Evolutionary conservation across 2,113 vertebrate species (phyloP), one percentile per base, ranked within the genome.

Genomic region (Chaenocephalus aceratus): DNA sequence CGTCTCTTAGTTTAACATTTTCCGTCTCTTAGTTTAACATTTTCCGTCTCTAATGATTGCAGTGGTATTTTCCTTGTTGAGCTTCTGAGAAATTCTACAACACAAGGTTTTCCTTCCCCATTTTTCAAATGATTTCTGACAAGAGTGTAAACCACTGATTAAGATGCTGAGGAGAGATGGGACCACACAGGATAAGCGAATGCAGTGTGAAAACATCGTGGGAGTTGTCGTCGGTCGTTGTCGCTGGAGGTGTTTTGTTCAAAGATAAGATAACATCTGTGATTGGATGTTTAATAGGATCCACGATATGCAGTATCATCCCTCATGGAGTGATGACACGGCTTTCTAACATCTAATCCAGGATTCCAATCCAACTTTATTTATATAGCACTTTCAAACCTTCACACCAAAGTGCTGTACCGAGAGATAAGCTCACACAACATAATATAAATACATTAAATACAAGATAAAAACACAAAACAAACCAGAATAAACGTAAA

Each of bases 251-350:
- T 44, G 59, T 45, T 61, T 61, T 52, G n/a, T 41, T 62, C 59
- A 63, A 74, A 53, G 51, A 45, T 18, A 72, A 49, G 26, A 21
- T 14, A 63, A 74, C 59, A 74, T 64, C 72, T 30, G 41, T 56
- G 61, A 48, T 21, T 54, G 15, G 21, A 56, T 14, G 21, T 64
- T 63, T 12, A 2, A 53, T 44, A 16, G 26, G 48, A 1, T 52
- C 58, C 12, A 10, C 44, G 49, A 56, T 45, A 10, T 26, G 21
- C 41, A 12, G 36, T 41, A 8, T 41, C 36, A 41, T 41, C 72
- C 46, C 51, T 45, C 36, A 48, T 2, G n/a, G 36, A 41, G 36
- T 6, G 11, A 64, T 46, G 13, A 49, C 51, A 30, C 58, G 51
- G 30, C 11, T 61, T 61, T 26, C 58, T 41, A 14, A 60, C 6